These are phyloP conservation scores for Hypocryptadius cinnamomeus DNA, from an alignment of 2,113 vertebrate species.

Conservation along the genomic window DNA sequence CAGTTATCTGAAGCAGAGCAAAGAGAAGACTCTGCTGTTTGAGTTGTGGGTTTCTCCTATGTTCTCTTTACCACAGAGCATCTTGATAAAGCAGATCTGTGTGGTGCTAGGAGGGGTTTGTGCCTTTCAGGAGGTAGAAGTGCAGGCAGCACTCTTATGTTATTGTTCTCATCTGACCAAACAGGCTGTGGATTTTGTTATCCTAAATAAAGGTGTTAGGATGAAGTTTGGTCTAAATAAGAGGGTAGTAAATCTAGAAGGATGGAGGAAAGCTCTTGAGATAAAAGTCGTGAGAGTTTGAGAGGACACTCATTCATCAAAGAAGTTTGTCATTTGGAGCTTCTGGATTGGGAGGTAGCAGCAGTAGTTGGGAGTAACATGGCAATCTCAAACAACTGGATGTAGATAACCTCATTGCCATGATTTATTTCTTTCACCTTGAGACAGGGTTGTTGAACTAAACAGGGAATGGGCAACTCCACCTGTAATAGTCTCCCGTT, in stretches of 20 bases:
- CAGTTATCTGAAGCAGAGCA: neutral
- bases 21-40: neutral
- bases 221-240: neutral
- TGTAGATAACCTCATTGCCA: neutral
- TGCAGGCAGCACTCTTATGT: neutral
- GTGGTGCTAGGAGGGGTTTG: neutral
- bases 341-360: neutral
- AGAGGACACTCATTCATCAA: neutral
- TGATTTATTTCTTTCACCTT: neutral
- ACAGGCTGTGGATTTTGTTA: neutral
- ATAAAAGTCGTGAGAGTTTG: neutral
- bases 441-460: neutral
- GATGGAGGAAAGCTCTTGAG: neutral
- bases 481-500: neutral
- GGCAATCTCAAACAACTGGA: neutral
- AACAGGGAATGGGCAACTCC: neutral
- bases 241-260: neutral
- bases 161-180: neutral
- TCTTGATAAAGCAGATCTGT: neutral
- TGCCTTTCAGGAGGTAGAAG: neutral
- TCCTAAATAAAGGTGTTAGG: neutral
- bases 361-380: neutral
- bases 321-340: neutral
- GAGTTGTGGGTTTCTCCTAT: neutral
- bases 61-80: neutral